phyloP scores from a whole-genome alignment of 2,113 vertebrate species.

The Pipa parva region DNA sequence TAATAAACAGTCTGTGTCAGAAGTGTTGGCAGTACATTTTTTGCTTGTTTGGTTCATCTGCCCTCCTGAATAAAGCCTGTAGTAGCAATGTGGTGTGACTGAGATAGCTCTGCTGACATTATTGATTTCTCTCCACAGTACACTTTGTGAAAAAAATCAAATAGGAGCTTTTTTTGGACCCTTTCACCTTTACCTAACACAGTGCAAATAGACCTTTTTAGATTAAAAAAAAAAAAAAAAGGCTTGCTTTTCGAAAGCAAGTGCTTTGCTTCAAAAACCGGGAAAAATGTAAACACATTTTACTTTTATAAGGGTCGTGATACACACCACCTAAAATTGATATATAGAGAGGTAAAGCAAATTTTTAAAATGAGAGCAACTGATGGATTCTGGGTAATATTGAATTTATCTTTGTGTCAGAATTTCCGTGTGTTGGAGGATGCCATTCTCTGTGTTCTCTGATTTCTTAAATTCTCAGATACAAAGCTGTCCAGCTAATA shows the following conservation, averaged over 20 bases:
- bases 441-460: slow-evolving; percentile 1
- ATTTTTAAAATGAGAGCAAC: not conserved
- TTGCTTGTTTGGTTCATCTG: slow-evolving; percentile 94
- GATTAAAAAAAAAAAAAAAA: slow-evolving; percentile 57
- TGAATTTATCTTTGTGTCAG: not conserved
- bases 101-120: slow-evolving; percentile 76
- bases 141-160: slow-evolving; percentile 99
- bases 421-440: not conserved
- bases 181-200: slow-evolving; percentile 95
- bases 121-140: slow-evolving; percentile 94
- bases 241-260: slow-evolving; percentile 50
- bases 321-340: not conserved
- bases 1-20: slow-evolving; percentile 95
- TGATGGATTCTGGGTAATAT: slow-evolving; percentile 1
- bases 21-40: slow-evolving; percentile 88
- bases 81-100: slow-evolving; percentile 64
- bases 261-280: slow-evolving; percentile 45
- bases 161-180: slow-evolving; percentile 92
- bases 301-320: too few species aligned
- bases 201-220: slow-evolving; percentile 79
- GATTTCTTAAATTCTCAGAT: not conserved
- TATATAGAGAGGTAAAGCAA: not conserved
- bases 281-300: too few species aligned
- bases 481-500: slow-evolving; percentile 56
- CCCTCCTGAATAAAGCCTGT: slow-evolving; percentile 69